These are phyloP conservation scores for Zeuzera pyrina DNA, from an alignment of 2,888 invertebrate genomes.

Conservation along the genomic window DNA sequence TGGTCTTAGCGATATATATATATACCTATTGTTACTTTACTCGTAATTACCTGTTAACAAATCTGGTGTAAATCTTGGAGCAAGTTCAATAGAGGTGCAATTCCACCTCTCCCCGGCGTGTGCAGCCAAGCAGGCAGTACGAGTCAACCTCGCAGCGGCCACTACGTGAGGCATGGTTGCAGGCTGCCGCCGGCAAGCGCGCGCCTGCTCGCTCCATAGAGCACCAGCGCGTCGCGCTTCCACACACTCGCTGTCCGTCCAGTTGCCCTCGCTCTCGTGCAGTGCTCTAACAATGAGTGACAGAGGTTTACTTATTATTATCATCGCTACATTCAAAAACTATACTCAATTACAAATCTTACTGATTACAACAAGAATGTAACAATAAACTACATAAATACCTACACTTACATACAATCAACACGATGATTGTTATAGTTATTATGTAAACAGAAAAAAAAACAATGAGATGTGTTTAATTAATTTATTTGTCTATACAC, in stretches of 20 bases:
- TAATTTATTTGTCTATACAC: too few relatives aligned
- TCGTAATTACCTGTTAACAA: conserved; percentile 77
- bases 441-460: too few relatives aligned
- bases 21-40: not conserved
- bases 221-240: conserved; percentile 62
- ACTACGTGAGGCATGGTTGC: conserved; percentile 83
- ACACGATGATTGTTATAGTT: too few relatives aligned
- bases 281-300: too few relatives aligned
- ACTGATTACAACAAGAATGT: too few relatives aligned
- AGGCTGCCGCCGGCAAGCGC: conserved; percentile 76
- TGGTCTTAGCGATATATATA: not conserved
- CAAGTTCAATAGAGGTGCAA: conserved; percentile 81
- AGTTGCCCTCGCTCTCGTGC: conserved; percentile 59
- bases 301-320: too few relatives aligned
- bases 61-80: conserved; percentile 83
- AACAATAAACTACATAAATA: too few relatives aligned
- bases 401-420: too few relatives aligned
- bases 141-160: conserved; percentile 79
- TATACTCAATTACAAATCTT: too few relatives aligned
- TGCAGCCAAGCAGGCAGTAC: conserved; percentile 79
- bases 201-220: conserved; percentile 75
- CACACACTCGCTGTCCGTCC: conserved; percentile 57
- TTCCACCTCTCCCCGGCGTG: conserved; percentile 87
- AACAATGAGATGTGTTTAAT: too few relatives aligned
- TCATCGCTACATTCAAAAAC: too few relatives aligned